Evolutionary conservation across 35 echinoderm and acorn worm genomes (phyloP).

Genomic region (Ptychodera flava): DNA sequence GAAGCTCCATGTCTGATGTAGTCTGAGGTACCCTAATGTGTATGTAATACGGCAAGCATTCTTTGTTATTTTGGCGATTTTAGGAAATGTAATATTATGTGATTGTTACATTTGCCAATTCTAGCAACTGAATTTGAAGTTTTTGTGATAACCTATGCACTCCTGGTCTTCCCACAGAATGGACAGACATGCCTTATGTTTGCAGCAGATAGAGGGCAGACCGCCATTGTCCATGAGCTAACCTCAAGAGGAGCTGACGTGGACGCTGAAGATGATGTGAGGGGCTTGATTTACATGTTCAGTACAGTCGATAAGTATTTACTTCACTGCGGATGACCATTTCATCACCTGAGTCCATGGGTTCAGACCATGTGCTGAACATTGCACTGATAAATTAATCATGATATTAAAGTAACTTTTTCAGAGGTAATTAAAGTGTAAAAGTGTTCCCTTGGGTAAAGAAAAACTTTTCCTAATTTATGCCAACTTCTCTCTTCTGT

Average conservation of each 20-base stretch:
- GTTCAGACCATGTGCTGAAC: not conserved
- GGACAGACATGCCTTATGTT: conserved; percentile 98
- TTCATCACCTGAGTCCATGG: not conserved
- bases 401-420: not conserved
- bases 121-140: too few species aligned
- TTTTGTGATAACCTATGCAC: too few species aligned
- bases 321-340: not conserved
- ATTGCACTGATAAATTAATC: not conserved
- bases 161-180: too few species aligned
- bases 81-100: too few species aligned
- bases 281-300: not conserved
- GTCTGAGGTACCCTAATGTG: too few species aligned
- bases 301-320: not conserved
- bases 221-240: conserved; percentile 79
- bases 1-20: too few species aligned
- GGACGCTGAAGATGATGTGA: conserved; percentile 93
- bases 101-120: too few species aligned
- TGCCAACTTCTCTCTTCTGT: too few species aligned
- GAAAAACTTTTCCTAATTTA: not conserved
- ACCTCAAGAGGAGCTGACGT: conserved; percentile 80
- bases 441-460: not conserved
- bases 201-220: conserved; percentile 77
- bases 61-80: too few species aligned
- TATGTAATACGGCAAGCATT: too few species aligned
- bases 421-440: not conserved